Base-by-base conservation (phyloP, 2,888 invertebrate species). In the Pheosia tremula region DNA sequence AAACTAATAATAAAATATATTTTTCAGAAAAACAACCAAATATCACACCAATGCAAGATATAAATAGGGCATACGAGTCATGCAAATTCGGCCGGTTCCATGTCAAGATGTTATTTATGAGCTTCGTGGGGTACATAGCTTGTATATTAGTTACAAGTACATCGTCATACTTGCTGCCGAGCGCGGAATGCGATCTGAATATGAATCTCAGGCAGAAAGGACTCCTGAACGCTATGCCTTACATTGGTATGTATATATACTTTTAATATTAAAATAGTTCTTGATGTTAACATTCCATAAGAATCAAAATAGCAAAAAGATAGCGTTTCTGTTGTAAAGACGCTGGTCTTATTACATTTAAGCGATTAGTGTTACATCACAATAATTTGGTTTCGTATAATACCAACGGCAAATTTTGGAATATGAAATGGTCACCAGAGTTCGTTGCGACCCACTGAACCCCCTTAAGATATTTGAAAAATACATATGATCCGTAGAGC, bases 141-240 rank as follows among this genome's bases (percentile, higher is more conserved):
- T 81, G 82, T 6, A 74, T 83, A 0, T 62, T 84, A 0, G 83
- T 89, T 0, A 84, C 83, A 0, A 78, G 75, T 39, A 80, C 81
- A 3, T 83, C 85, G 0, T 80, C 90, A 0, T 90, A 82, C 43
- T 65, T 90, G 3, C 71, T 90, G 36, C 86, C 89, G 0, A 77
- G 75, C 3, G 89, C 89, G 0, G 90, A 90, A 67, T 90, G 90
- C 41, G 89, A 90, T 54, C 67, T 90, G 6, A 66, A 83, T 3
- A 89, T 90, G 90, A 75, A 81, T 60, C 66, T 90, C 4, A 53
- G 83, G n/a, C 77, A 86, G 37, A 90, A 90, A 62, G 90, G 90
- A 4, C 41, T 89, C 10, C 60, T 90, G 47, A 89, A 81, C 60
- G 88, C 87, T 0, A 80, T 82, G 52, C 84, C 89, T 6, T 89